phyloP scores from a whole-genome alignment of 2,113 vertebrate species.

The Brachypteracias leptosomus region DNA sequence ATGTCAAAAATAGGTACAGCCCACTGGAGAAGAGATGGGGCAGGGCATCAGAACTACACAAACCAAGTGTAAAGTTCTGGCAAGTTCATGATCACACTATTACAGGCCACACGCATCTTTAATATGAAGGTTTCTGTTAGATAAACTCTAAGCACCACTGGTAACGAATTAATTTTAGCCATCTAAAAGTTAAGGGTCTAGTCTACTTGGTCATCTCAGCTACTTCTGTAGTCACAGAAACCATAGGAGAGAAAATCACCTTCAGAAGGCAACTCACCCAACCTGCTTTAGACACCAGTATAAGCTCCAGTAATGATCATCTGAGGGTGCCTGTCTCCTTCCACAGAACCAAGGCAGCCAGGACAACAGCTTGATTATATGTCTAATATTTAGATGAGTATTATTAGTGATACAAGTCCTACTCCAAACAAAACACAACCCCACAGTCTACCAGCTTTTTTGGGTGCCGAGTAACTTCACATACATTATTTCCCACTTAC shows the following conservation, averaged over 20 bases:
- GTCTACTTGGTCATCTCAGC: background rate
- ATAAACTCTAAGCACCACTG: background rate
- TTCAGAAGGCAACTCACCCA: background rate
- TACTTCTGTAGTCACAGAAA: background rate
- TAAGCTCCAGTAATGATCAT: background rate
- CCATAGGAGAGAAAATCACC: background rate
- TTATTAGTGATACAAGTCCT: background rate
- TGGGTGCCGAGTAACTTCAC: background rate
- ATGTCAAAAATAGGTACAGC: background rate
- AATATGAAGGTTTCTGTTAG: background rate
- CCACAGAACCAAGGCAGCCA: background rate
- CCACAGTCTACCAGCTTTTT: background rate
- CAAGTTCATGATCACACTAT: background rate
- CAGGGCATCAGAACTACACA: background rate
- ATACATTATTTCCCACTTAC: background rate
- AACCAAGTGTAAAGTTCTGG: background rate
- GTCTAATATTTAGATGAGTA: background rate
- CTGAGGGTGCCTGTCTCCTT: background rate
- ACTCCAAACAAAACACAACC: background rate
- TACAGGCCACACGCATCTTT: background rate
- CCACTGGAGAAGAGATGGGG: background rate
- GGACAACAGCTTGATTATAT: background rate
- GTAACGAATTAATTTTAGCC: background rate
- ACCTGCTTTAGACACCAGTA: background rate
- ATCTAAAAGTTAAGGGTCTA: background rate